Percentiles rank a stretch among this genome's conserved stretches.
Evolutionary conservation across 2,797 vertebrate species (phyloP).

Genomic region (Xerus rutilus): DNA sequence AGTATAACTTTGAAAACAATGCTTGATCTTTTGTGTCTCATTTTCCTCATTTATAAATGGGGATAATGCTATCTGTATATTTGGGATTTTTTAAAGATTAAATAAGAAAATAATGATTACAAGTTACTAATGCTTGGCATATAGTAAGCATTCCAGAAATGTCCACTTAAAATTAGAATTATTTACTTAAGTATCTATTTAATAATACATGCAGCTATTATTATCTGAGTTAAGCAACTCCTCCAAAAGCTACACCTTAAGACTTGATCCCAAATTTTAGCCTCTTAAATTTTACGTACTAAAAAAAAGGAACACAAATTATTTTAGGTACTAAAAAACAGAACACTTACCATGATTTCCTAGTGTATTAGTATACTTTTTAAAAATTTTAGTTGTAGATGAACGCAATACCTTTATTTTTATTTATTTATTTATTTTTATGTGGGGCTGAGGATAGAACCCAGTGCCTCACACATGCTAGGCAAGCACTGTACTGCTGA

Average conservation of each 20-base stretch:
- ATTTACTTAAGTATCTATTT: background rate
- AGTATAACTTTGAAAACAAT: background rate
- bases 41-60: constrained; percentile 18
- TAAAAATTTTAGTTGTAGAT: too few species aligned
- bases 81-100: constrained; percentile 31
- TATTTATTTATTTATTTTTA: too few species aligned
- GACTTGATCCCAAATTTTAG: background rate
- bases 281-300: constrained; percentile 43
- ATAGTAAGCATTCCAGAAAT: constrained; percentile 44
- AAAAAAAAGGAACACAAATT: background rate
- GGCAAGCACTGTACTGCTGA: too few species aligned
- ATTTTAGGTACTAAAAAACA: too few species aligned
- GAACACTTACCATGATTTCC: background rate
- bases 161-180: constrained; percentile 44
- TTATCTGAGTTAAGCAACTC: constrained; percentile 36
- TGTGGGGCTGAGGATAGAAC: too few species aligned
- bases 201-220: constrained; percentile 12
- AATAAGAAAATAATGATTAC: constrained; percentile 22
- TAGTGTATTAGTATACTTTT: background rate
- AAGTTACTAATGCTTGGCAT: background rate
- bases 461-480: too few species aligned
- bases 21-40: background rate
- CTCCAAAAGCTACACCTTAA: background rate
- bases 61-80: background rate
- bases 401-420: too few species aligned